Conservation (phyloP, 1,140 invertebrate genomes). For the Lepidostoma basale region DNA sequence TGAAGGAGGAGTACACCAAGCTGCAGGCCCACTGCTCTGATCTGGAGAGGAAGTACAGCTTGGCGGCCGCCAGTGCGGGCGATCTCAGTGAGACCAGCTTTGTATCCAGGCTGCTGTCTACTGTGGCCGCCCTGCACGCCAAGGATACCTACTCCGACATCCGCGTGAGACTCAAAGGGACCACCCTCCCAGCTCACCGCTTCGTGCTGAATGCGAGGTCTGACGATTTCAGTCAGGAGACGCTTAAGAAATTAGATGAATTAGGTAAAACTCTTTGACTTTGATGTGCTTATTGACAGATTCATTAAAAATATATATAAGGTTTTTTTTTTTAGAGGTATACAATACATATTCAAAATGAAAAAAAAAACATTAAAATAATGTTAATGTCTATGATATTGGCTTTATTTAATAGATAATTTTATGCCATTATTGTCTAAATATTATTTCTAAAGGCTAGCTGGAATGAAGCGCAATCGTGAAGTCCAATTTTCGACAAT, state of each 20-base stretch:
- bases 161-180: slow-evolving; percentile 72
- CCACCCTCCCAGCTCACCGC: slow-evolving; percentile 81
- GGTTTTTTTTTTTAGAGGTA: no score
- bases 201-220: slow-evolving; percentile 89
- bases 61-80: slow-evolving; percentile 66
- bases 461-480: no score
- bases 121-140: slow-evolving; percentile 79
- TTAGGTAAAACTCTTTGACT: no score
- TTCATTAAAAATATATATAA: no score
- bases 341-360: no score
- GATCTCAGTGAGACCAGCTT: slow-evolving; percentile 73
- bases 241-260: slow-evolving; percentile 67
- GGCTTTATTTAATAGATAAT: no score
- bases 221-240: slow-evolving; percentile 78
- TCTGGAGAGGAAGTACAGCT: slow-evolving; percentile 82
- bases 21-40: slow-evolving; percentile 82
- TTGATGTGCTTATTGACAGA: no score
- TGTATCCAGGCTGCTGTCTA: slow-evolving; percentile 77
- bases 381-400: no score
- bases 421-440: no score
- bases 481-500: no score
- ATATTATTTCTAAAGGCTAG: no score
- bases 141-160: slow-evolving; percentile 81
- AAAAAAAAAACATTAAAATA: no score
- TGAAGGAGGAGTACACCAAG: slow-evolving; percentile 91